Evolutionary conservation across 2,113 vertebrate species (phyloP).

Genomic region (Calyptommatus sinebrachiatus): DNA sequence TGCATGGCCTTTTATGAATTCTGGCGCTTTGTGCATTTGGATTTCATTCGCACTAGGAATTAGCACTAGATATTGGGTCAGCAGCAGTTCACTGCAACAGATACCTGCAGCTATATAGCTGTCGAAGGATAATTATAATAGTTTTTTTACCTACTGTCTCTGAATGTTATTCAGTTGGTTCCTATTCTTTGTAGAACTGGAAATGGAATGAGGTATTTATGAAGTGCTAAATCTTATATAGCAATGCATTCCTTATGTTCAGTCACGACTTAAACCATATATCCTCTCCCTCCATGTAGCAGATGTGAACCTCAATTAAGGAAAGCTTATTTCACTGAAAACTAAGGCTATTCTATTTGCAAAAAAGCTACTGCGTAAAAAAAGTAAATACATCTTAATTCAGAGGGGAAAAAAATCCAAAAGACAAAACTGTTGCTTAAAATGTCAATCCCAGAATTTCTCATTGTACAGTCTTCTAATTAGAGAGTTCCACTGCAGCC

Average conservation of each 20-base stretch:
- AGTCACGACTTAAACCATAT: background rate
- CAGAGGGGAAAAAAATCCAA: background rate
- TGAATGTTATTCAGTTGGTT: background rate
- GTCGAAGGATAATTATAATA: background rate
- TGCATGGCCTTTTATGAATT: background rate
- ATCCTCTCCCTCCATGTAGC: background rate
- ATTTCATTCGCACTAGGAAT: background rate
- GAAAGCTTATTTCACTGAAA: conserved; percentile 3
- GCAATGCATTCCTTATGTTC: conserved; percentile 12
- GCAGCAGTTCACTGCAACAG: background rate
- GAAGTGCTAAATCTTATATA: background rate
- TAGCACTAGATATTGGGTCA: background rate
- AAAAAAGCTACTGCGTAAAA: background rate
- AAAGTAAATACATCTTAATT: background rate
- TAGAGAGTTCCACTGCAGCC: background rate
- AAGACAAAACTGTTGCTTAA: conserved; percentile 11
- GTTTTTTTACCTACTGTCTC: background rate
- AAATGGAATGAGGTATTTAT: background rate
- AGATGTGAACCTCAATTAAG: conserved; percentile 1
- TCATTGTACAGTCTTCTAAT: background rate
- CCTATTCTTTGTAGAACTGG: background rate
- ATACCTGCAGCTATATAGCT: background rate
- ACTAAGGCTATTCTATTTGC: background rate
- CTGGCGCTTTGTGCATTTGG: background rate
- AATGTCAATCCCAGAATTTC: background rate